Evolutionary conservation across 2,888 invertebrate species (phyloP).

Genomic region (Cyrtodaria siliqua): DNA sequence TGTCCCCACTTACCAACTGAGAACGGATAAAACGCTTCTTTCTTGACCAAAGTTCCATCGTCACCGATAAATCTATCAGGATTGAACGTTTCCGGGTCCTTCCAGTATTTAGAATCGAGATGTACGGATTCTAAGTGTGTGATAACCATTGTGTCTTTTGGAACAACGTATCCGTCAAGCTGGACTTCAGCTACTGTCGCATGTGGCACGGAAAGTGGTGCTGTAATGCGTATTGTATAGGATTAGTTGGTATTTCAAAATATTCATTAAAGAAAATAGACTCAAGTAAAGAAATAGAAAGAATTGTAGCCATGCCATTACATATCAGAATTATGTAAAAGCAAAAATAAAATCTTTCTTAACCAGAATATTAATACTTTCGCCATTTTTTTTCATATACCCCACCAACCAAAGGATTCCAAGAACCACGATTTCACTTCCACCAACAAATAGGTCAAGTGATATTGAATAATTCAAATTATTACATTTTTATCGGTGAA

Average conservation of each 20-base stretch:
- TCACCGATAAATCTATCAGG: constrained; percentile 57
- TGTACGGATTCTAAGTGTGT: constrained; percentile 53
- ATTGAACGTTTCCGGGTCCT: constrained; percentile 48
- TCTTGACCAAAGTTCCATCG: constrained; percentile 36
- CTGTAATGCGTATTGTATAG: too few relatives aligned
- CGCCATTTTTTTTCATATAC: too few relatives aligned
- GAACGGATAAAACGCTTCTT: constrained; percentile 58
- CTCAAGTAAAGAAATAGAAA: too few relatives aligned
- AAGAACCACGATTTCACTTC: constrained; percentile 54
- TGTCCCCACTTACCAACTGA: constrained; percentile 54
- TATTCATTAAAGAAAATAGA: too few relatives aligned
- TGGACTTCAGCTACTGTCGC: constrained; percentile 50
- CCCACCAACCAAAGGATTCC: constrained; percentile 46
- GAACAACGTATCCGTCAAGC: constrained; percentile 45
- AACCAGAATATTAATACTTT: too few relatives aligned
- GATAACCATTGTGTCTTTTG: constrained; percentile 56
- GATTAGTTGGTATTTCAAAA: too few relatives aligned
- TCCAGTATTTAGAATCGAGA: constrained; percentile 50
- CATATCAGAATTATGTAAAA: too few relatives aligned
- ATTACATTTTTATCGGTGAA: too few relatives aligned
- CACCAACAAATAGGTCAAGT: constrained; percentile 58
- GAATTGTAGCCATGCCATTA: too few relatives aligned
- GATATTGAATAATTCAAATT: too few relatives aligned
- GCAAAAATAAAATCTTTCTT: too few relatives aligned
- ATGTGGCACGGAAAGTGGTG: constrained; percentile 58